Conservation (phyloP, 2,888 invertebrate species). For the Nemotelus pantherinus region DNA sequence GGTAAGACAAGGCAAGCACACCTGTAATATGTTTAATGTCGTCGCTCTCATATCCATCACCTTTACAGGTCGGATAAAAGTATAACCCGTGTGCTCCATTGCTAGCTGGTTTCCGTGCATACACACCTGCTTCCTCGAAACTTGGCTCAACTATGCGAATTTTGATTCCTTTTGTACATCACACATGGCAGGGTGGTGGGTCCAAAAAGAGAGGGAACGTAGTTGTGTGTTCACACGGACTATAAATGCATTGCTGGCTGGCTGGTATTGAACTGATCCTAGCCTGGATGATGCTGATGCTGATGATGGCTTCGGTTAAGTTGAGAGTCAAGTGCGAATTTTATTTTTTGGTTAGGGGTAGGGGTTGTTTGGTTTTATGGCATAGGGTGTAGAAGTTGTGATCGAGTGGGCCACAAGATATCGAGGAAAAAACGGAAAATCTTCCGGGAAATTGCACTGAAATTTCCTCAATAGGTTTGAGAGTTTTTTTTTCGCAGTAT, state of each 20-base stretch:
- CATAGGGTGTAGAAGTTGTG: too few relatives aligned
- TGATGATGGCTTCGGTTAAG: too few relatives aligned
- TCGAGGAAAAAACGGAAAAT: not conserved
- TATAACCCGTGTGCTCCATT: too few relatives aligned
- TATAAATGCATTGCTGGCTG: too few relatives aligned
- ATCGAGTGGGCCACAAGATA: too few relatives aligned
- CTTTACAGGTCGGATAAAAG: not conserved
- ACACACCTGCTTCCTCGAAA: too few relatives aligned
- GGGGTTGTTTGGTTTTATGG: too few relatives aligned
- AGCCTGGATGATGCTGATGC: not conserved
- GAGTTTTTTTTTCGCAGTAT: not conserved
- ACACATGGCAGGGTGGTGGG: not conserved
- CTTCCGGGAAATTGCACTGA: conserved; percentile 9
- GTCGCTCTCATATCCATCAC: not conserved
- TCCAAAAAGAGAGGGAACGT: too few relatives aligned
- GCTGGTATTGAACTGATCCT: conserved; percentile 21
- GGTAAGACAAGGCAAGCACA: not conserved
- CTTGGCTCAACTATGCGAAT: not conserved
- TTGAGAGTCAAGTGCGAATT: too few relatives aligned
- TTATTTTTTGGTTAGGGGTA: too few relatives aligned
- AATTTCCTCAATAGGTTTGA: conserved; percentile 13
- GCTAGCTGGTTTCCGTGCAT: too few relatives aligned
- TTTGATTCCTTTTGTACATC: conserved; percentile 4
- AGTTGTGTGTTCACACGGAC: too few relatives aligned
- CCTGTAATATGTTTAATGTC: conserved; percentile 25